Percentiles rank a stretch among this genome's conserved stretches.
Conservation (phyloP, 2,113 vertebrate genomes). For the Setophaga petechia region DNA sequence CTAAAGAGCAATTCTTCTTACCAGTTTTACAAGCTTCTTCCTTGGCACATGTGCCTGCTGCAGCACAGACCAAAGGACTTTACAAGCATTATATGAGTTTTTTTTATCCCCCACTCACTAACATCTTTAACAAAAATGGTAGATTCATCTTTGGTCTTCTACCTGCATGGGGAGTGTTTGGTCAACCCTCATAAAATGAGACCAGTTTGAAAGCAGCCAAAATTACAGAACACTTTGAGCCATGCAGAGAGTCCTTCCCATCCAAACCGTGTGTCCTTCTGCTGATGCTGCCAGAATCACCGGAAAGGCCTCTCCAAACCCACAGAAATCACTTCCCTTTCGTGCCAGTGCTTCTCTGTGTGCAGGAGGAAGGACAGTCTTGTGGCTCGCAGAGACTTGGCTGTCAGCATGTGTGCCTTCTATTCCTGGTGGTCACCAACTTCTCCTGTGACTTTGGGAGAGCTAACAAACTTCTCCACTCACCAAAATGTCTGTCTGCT, state of each 20-base stretch:
- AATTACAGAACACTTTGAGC: background rate
- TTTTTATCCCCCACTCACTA: background rate
- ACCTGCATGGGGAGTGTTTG: background rate
- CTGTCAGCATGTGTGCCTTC: conserved; percentile 23
- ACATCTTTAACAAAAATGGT: background rate
- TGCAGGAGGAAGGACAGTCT: conserved; percentile 24
- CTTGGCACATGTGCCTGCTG: background rate
- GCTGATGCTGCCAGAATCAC: background rate
- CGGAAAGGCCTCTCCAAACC: background rate
- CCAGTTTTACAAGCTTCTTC: background rate
- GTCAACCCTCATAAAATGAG: background rate
- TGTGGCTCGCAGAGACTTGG: background rate
- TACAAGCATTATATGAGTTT: background rate
- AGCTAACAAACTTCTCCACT: conserved; percentile 3
- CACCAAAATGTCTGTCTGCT: background rate
- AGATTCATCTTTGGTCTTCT: background rate
- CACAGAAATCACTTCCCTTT: conserved; percentile 21
- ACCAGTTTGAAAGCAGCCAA: background rate
- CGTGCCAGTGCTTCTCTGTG: background rate
- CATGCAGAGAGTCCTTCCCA: background rate
- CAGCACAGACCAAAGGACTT: background rate
- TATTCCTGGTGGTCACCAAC: conserved; percentile 14
- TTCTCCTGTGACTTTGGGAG: conserved; percentile 19
- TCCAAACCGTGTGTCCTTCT: background rate
- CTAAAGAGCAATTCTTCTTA: background rate